A percentile compares a stretch with the other conserved stretches of the same genome.
phyloP scores from a whole-genome alignment of 1,140 invertebrate genomes.

The Pseudobourletiella spinata region DNA sequence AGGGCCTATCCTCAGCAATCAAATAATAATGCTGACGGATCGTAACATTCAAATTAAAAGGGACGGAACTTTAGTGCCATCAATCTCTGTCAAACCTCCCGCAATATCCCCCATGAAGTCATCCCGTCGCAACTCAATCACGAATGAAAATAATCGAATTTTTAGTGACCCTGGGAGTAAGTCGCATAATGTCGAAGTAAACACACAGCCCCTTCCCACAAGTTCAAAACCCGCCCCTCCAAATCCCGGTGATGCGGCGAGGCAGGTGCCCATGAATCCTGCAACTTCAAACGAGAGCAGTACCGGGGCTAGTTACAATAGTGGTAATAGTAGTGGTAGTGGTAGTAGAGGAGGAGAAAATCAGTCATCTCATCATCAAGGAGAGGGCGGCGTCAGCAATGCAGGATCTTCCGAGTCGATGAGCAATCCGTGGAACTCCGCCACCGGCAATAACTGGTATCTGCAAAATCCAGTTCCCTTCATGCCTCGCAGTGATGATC shows the following conservation, averaged over 20 bases:
- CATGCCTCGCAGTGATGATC: not conserved
- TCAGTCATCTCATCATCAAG: too few species aligned
- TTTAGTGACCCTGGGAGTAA: not conserved
- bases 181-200: not conserved
- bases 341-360: too few species aligned
- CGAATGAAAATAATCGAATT: conserved; percentile 5
- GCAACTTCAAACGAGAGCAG: not conserved
- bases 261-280: not conserved
- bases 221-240: not conserved
- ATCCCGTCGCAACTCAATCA: not conserved
- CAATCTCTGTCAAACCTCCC: conserved; percentile 4
- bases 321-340: not conserved
- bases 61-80: conserved; percentile 32
- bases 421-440: not conserved
- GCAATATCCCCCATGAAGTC: not conserved
- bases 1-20: conserved; percentile 27
- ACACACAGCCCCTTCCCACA: too few species aligned
- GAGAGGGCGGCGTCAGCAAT: too few species aligned
- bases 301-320: not conserved
- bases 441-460: too few species aligned
- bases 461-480: conserved; percentile 1
- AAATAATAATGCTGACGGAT: conserved; percentile 29
- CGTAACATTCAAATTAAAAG: conserved; percentile 27
- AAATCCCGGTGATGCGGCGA: not conserved
- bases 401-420: too few species aligned